Evolutionary conservation across 1,140 invertebrate species (phyloP), one percentile per base, ranked within the genome.

Genomic region (Andrena cerasifolii): DNA sequence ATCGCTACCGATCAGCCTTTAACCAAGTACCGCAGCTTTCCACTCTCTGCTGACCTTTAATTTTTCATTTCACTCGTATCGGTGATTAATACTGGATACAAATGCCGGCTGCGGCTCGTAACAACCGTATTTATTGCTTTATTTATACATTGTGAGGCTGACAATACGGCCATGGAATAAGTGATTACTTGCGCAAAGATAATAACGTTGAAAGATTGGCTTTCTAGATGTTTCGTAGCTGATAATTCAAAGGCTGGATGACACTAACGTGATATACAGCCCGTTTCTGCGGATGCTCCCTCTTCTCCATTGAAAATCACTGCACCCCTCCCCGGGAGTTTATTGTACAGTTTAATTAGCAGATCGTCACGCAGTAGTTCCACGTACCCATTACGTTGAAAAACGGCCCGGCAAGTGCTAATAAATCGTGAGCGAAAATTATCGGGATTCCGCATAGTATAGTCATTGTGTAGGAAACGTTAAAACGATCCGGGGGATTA

Each of bases 11-110:
- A 24, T 14, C 16, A 16, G 28, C 2, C 36, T 40, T 40, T 6
- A 31, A 47, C 24, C 31, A 4, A 51, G 24, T 10, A n/a, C 31
- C 10, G 18, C 26, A 31, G n/a, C 61, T 74, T 74, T 65, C 71
- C 72, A 54, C 24, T 56, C 18, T 36, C 12, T 2, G 61, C 10
- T 53, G 72, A 74, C 61, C 72, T 66, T 74, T 66, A 74, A 74
- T 66, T 66, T 33, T 43, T 66, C 62, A 54, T 28, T 26, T 31
- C 24, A 10, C 56, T 21, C 18, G 5, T 1, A 10, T n/a, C 7
- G 28, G 26, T 10, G 36, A 74, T 74, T 66, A 74, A 66, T 65
- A 45, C 21, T n/a, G 18, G 31, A 24, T 33, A 31, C 24, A 53
- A 66, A 33, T 54, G 36, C 24, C 36, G 33, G 24, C 10, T 63